These are phyloP conservation scores for Bombus soroeensis DNA, from an alignment of 1,140 invertebrate genomes.

Conservation along the genomic window DNA sequence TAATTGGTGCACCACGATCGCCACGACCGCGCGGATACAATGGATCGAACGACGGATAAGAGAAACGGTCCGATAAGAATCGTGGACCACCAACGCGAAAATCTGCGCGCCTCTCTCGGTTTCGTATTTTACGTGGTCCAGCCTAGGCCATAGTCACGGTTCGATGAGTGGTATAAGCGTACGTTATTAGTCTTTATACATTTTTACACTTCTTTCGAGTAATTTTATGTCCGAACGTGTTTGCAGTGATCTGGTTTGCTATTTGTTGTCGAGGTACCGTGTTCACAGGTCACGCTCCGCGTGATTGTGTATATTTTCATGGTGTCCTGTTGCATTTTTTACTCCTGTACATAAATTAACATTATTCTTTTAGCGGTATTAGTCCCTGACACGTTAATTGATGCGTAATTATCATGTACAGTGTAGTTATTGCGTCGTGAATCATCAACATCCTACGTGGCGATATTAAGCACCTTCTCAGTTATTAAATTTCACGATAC, in stretches of 20 bases:
- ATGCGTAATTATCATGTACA: background rate
- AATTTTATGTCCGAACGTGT: background rate
- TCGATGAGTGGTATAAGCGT: background rate
- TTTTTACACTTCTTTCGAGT: background rate
- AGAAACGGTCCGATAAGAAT: conserved; percentile 38
- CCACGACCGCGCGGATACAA: conserved; percentile 33
- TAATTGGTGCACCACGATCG: conserved; percentile 57
- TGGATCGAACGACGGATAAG: conserved; percentile 35
- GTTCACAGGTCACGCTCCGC: background rate
- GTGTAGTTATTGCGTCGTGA: background rate
- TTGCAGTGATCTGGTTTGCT: background rate
- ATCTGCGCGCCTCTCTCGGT: background rate
- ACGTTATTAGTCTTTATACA: no score
- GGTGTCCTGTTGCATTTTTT: background rate
- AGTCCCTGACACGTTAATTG: background rate
- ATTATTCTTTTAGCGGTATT: background rate
- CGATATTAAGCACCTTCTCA: background rate
- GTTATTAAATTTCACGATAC: background rate
- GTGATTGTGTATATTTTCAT: background rate
- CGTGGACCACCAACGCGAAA: conserved; percentile 42
- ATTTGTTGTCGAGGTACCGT: background rate
- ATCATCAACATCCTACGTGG: conserved; percentile 5
- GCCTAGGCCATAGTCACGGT: background rate
- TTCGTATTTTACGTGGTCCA: background rate
- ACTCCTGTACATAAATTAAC: background rate